These are phyloP conservation scores for Gavia stellata DNA, from an alignment of 2,113 vertebrate species.

Conservation along the genomic window DNA sequence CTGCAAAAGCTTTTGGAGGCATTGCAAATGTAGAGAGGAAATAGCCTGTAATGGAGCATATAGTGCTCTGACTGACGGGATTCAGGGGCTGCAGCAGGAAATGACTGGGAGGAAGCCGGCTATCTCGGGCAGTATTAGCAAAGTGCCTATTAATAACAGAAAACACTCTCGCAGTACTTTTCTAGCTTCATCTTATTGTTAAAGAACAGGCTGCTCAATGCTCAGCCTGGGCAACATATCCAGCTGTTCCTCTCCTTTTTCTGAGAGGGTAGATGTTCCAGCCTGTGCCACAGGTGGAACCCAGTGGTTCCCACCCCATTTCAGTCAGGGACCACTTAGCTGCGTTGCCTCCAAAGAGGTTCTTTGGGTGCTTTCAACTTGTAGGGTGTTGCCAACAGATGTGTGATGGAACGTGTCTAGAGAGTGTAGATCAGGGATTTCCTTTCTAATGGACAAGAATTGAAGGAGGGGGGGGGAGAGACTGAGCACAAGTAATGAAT, in stretches of 20 bases:
- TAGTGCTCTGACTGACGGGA: not conserved
- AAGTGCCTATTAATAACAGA: constrained; percentile 25
- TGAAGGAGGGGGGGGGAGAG: not conserved
- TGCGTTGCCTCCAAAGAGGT: not conserved
- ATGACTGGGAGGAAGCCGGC: not conserved
- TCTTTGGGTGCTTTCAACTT: not conserved
- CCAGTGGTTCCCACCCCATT: not conserved
- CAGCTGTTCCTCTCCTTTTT: not conserved
- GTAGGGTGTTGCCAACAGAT: not conserved
- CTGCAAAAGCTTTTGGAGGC: constrained; percentile 23
- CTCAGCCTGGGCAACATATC: not conserved
- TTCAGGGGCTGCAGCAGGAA: constrained; percentile 20
- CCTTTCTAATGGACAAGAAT: not conserved
- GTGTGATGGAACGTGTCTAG: not conserved
- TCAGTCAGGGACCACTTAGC: not conserved
- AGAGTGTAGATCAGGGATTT: not conserved
- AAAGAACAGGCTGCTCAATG: not conserved
- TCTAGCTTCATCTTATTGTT: not conserved
- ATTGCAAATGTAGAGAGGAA: not conserved
- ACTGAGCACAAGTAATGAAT: not conserved
- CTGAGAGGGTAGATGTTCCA: not conserved
- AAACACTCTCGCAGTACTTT: not conserved
- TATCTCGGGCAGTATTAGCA: not conserved
- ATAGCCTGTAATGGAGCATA: constrained; percentile 37
- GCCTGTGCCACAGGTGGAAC: not conserved